phyloP scores from a whole-genome alignment of 2,888 invertebrate species.

The Mellilla xanthometata region DNA sequence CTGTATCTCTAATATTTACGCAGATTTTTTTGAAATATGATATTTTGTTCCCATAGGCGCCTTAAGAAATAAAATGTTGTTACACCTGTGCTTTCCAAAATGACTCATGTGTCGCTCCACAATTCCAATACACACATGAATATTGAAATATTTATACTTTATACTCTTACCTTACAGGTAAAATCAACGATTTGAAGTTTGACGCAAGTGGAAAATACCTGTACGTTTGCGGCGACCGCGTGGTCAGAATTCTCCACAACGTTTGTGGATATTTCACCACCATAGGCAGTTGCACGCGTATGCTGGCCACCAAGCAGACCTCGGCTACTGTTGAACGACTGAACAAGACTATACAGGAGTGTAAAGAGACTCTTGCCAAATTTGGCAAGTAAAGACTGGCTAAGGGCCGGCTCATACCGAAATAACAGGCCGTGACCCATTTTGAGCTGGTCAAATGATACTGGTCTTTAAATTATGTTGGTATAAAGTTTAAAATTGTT shows the following conservation, averaged over 20 bases:
- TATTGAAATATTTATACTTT: not conserved
- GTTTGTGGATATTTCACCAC: constrained; percentile 72
- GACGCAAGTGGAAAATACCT: constrained; percentile 89
- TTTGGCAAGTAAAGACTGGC: constrained; percentile 60
- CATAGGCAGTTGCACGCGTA: constrained; percentile 60
- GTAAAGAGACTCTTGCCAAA: constrained; percentile 67
- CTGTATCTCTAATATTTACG: no score
- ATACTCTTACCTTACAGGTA: constrained; percentile 71
- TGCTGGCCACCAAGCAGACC: constrained; percentile 82
- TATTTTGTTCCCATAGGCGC: no score
- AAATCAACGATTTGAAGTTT: constrained; percentile 87
- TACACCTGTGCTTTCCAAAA: no score
- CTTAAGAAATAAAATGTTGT: no score
- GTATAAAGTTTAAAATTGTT: no score
- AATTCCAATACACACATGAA: no score
- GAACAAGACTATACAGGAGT: constrained; percentile 85
- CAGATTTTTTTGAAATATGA: no score
- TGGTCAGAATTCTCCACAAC: constrained; percentile 91
- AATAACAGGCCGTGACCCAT: no score
- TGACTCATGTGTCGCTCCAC: no score
- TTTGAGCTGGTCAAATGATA: no score
- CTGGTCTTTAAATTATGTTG: no score
- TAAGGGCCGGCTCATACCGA: no score
- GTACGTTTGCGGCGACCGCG: constrained; percentile 88
- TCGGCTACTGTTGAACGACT: constrained; percentile 90